Evolutionary conservation across 2,888 invertebrate genomes (phyloP).

Genomic region (Lucinisca nassula): DNA sequence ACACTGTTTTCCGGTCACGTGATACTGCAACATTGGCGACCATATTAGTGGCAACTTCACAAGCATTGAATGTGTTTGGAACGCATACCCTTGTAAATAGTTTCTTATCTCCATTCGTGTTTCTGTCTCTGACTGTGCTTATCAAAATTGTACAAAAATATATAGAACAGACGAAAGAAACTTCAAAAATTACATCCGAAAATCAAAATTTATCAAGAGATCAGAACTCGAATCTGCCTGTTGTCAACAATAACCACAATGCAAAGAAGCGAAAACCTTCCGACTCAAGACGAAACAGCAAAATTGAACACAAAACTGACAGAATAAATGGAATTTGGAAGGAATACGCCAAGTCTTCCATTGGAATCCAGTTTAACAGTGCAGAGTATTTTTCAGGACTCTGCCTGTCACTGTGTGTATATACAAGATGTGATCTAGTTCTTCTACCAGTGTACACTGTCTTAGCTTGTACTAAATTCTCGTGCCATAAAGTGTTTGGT

Average conservation of each 20-base stretch:
- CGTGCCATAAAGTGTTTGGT: not conserved
- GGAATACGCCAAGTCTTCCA: not conserved
- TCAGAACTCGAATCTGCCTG: not conserved
- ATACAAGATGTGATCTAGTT: conserved; percentile 76
- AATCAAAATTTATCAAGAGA: not conserved
- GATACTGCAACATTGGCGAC: conserved; percentile 75
- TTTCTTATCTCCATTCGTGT: conserved; percentile 77
- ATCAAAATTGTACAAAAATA: not conserved
- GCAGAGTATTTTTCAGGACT: conserved; percentile 40
- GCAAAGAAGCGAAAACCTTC: too few relatives aligned
- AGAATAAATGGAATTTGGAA: not conserved
- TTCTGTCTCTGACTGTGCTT: conserved; percentile 49
- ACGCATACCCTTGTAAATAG: conserved; percentile 84
- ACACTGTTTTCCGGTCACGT: conserved; percentile 62
- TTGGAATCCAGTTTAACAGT: not conserved
- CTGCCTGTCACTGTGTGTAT: conserved; percentile 66
- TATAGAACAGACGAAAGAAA: not conserved
- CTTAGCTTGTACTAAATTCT: not conserved
- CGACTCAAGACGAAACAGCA: not conserved
- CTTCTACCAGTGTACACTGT: conserved; percentile 60
- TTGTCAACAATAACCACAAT: not conserved
- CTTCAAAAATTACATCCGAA: not conserved
- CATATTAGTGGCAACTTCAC: conserved; percentile 75
- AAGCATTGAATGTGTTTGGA: conserved; percentile 77
- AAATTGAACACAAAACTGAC: not conserved